A percentile compares a stretch with the other conserved stretches of the same genome.
phyloP scores from a whole-genome alignment of 2,797 vertebrate species.

The Sardinella longiceps region DNA sequence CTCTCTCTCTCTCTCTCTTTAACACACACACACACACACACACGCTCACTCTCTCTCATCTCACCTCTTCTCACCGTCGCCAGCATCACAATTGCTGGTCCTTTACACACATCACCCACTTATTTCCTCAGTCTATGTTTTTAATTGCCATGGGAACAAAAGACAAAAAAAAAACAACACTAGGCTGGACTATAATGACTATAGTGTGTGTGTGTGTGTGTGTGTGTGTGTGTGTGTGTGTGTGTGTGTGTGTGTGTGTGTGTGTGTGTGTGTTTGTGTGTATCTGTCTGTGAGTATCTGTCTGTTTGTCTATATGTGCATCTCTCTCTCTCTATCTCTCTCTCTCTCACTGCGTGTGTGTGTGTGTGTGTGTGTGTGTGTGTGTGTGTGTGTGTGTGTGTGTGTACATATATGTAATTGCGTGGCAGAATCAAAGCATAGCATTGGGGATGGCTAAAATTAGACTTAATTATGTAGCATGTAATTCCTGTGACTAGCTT shows the following conservation, averaged over 20 bases:
- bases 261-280: slow-evolving; percentile 13
- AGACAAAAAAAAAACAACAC: slow-evolving; percentile 40
- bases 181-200: not conserved
- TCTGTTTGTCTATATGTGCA: not conserved
- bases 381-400: not conserved
- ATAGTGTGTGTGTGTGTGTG: slow-evolving; percentile 5
- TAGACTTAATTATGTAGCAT: slow-evolving; percentile 52
- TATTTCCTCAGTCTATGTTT: slow-evolving; percentile 31
- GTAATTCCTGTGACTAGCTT: slow-evolving; percentile 55
- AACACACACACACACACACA: not conserved
- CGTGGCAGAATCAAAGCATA: slow-evolving; percentile 33
- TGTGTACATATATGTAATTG: not conserved
- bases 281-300: slow-evolving; percentile 27
- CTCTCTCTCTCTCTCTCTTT: slow-evolving; percentile 5
- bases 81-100: not conserved
- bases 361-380: not conserved
- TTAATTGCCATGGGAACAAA: slow-evolving; percentile 72
- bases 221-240: slow-evolving; percentile 48
- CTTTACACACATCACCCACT: not conserved
- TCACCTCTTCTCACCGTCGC: slow-evolving; percentile 59
- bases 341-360: not conserved
- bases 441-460: slow-evolving; percentile 58
- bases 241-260: slow-evolving; percentile 50
- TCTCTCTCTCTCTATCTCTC: not conserved
- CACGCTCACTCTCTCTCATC: not conserved